Evolutionary conservation across 1,140 invertebrate genomes (phyloP).

Genomic region (Eueides isabella): DNA sequence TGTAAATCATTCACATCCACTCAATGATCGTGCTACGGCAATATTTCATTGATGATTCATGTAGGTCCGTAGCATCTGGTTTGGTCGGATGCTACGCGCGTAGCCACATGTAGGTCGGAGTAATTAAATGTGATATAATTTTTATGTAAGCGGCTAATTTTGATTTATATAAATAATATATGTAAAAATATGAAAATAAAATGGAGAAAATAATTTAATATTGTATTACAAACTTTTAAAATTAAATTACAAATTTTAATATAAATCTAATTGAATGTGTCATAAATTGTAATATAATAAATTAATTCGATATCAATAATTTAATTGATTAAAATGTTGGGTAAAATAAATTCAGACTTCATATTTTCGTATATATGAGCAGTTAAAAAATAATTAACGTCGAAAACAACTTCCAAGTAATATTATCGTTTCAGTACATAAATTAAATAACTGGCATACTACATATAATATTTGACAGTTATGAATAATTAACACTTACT

Average conservation of each 20-base stretch:
- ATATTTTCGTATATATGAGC: no score
- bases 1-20: background rate
- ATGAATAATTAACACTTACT: background rate
- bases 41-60: slow-evolving; percentile 39
- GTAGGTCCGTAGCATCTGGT: slow-evolving; percentile 15
- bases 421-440: background rate
- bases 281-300: no score
- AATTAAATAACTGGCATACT: background rate
- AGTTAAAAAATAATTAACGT: background rate
- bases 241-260: background rate
- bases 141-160: background rate
- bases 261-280: no score
- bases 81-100: slow-evolving; percentile 21
- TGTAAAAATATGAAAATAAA: background rate
- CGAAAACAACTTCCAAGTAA: slow-evolving; percentile 15
- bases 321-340: no score
- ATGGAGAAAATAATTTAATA: background rate
- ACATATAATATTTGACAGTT: background rate
- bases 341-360: no score
- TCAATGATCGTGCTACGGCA: background rate
- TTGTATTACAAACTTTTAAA: no score
- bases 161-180: slow-evolving; percentile 6
- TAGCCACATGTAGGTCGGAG: slow-evolving; percentile 34
- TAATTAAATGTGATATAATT: background rate
- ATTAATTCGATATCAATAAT: no score